Evolutionary conservation across 1,140 invertebrate species (phyloP).

Genomic region (Drosophila obscura): DNA sequence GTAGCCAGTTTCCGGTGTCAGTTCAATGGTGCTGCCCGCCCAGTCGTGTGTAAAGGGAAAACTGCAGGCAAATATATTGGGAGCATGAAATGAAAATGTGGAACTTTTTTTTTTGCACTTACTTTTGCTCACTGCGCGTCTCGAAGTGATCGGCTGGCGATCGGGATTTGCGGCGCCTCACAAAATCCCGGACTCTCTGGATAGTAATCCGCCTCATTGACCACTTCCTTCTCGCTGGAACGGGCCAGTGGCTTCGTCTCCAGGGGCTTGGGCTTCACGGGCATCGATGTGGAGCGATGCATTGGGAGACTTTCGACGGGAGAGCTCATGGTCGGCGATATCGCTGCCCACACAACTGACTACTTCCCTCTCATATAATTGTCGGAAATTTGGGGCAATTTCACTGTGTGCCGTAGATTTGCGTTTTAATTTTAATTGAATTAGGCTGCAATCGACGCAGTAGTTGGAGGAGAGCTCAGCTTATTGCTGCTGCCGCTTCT

Average conservation of each 20-base stretch:
- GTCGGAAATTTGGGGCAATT: slow-evolving; percentile 65
- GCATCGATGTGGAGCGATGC: slow-evolving; percentile 79
- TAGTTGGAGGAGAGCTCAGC: slow-evolving; percentile 19
- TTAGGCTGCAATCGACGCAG: slow-evolving; percentile 57
- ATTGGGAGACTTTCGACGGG: slow-evolving; percentile 47
- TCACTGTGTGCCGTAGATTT: slow-evolving; percentile 67
- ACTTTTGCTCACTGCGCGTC: slow-evolving; percentile 79
- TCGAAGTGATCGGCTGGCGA: slow-evolving; percentile 53
- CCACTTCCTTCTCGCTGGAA: slow-evolving; percentile 74
- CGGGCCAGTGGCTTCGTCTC: slow-evolving; percentile 66
- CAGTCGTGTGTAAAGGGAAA: slow-evolving; percentile 74
- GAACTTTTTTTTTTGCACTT: slow-evolving; percentile 27
- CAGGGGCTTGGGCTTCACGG: slow-evolving; percentile 73
- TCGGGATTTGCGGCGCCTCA: slow-evolving; percentile 57
- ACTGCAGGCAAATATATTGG: slow-evolving; percentile 25
- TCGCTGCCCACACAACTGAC: slow-evolving; percentile 53
- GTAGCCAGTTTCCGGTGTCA: slow-evolving; percentile 52
- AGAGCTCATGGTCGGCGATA: slow-evolving; percentile 4
- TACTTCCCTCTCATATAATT: slow-evolving; percentile 53
- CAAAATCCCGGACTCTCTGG: slow-evolving; percentile 71
- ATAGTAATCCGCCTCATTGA: slow-evolving; percentile 75
- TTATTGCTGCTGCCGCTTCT: not conserved
- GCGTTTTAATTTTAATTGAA: slow-evolving; percentile 81
- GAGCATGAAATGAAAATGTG: not conserved
- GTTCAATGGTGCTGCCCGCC: slow-evolving; percentile 78